A percentile compares a stretch with the other conserved stretches of the same genome.
Conservation (phyloP, 2,888 invertebrate species). For the Julus scanicus region DNA sequence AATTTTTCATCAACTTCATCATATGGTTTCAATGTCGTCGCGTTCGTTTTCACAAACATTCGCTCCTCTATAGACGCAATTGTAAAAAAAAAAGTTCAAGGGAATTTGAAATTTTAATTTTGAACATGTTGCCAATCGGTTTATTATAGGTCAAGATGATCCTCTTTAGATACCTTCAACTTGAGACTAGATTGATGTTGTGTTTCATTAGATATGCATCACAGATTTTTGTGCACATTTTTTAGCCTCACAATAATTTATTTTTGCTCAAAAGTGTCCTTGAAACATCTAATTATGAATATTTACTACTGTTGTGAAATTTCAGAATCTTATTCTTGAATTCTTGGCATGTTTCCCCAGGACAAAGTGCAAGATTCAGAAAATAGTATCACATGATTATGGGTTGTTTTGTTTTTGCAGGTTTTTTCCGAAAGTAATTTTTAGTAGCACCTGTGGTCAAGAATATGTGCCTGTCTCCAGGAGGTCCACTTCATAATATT, state of each 20-base stretch:
- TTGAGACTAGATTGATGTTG: background rate
- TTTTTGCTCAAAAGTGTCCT: too few species aligned
- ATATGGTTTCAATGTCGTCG: slow-evolving; percentile 7
- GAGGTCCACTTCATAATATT: background rate
- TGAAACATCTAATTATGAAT: too few species aligned
- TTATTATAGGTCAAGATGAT: slow-evolving; percentile 2
- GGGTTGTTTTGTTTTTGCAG: background rate
- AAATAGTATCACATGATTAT: background rate
- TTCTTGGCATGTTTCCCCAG: too few species aligned
- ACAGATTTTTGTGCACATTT: background rate
- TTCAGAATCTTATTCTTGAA: too few species aligned
- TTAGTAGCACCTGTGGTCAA: background rate
- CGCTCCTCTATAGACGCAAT: background rate
- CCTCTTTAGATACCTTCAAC: background rate
- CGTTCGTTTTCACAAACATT: background rate
- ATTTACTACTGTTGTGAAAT: too few species aligned
- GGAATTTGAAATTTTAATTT: background rate
- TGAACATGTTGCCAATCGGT: background rate
- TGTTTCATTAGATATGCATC: background rate
- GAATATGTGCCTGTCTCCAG: background rate
- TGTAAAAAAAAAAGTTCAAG: background rate
- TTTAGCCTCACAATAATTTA: background rate
- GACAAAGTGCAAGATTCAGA: background rate
- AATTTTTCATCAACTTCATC: background rate
- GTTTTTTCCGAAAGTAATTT: background rate